Evolutionary conservation across 2,113 vertebrate species (phyloP).

Genomic region (Gobio gobio): DNA sequence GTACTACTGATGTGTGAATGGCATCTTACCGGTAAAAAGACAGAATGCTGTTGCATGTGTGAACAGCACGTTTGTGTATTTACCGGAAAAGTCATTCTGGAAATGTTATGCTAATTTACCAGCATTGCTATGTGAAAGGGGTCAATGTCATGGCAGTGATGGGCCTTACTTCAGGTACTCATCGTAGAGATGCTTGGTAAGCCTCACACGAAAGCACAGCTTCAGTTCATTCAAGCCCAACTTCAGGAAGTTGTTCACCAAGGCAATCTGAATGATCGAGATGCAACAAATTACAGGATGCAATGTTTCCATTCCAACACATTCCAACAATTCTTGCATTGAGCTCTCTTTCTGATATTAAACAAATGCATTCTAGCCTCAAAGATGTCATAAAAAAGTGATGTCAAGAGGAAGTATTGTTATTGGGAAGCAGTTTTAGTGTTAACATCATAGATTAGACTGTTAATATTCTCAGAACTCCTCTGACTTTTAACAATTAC

Average conservation of each 20-base stretch:
- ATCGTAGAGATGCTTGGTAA: conserved; percentile 92
- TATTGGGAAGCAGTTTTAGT: conserved; percentile 7
- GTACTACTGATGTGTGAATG: too few species aligned
- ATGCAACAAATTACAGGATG: background rate
- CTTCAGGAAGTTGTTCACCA: conserved; percentile 97
- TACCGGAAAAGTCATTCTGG: too few species aligned
- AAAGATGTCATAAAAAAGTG: background rate
- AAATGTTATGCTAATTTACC: too few species aligned
- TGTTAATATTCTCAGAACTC: conserved; percentile 54
- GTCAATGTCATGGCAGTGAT: background rate
- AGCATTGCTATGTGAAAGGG: too few species aligned
- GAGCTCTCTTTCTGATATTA: background rate
- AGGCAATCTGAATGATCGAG: conserved; percentile 83
- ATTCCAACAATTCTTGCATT: background rate
- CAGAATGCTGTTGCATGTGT: too few species aligned
- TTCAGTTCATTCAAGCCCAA: conserved; percentile 94
- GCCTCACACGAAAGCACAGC: conserved; percentile 88
- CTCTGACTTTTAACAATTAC: conserved; percentile 50
- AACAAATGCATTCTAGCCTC: background rate
- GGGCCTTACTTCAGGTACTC: conserved; percentile 93
- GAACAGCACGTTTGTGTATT: too few species aligned
- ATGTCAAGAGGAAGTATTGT: background rate
- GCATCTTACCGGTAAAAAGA: too few species aligned
- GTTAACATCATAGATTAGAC: background rate
- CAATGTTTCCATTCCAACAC: background rate